phyloP scores from a whole-genome alignment of 92 coral and sea anemone species.

The Porites cylindrica region DNA sequence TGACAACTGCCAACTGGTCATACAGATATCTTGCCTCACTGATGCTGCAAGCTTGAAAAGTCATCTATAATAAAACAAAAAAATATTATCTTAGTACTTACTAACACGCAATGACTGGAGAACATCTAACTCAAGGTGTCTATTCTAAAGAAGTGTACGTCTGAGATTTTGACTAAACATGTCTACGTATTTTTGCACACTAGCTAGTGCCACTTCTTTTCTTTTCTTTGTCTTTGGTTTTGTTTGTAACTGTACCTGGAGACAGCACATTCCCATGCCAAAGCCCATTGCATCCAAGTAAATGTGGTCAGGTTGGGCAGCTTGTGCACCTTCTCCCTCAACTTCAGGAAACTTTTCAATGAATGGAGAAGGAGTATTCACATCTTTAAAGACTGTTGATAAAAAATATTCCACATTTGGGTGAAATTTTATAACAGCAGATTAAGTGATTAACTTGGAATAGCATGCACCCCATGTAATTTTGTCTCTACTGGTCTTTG shows the following conservation, averaged over 20 bases:
- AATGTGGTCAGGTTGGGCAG: slow-evolving; percentile 93
- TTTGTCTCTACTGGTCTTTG: no score
- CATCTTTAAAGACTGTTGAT: slow-evolving; percentile 87
- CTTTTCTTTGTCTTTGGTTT: not conserved
- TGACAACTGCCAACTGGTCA: slow-evolving; percentile 96
- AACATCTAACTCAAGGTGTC: no score
- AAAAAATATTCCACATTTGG: not conserved
- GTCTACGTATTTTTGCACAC: not conserved
- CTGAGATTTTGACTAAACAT: no score
- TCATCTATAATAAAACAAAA: slow-evolving; percentile 72
- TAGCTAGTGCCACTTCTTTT: not conserved
- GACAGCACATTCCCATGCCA: slow-evolving; percentile 96
- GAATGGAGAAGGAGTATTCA: slow-evolving; percentile 93
- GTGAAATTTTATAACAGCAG: not conserved
- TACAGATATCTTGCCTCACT: slow-evolving; percentile 89
- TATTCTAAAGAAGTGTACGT: no score
- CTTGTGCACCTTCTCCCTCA: slow-evolving; percentile 92
- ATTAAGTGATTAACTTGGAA: no score
- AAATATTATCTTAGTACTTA: no score
- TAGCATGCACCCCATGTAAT: not conserved
- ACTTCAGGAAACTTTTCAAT: slow-evolving; percentile 88
- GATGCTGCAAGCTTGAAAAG: slow-evolving; percentile 97
- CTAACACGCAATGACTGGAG: no score
- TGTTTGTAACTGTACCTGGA: slow-evolving; percentile 72
- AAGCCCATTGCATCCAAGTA: slow-evolving; percentile 99